These are phyloP conservation scores for Epinephelus awoara DNA, from an alignment of 2,797 vertebrate species.

Conservation along the genomic window DNA sequence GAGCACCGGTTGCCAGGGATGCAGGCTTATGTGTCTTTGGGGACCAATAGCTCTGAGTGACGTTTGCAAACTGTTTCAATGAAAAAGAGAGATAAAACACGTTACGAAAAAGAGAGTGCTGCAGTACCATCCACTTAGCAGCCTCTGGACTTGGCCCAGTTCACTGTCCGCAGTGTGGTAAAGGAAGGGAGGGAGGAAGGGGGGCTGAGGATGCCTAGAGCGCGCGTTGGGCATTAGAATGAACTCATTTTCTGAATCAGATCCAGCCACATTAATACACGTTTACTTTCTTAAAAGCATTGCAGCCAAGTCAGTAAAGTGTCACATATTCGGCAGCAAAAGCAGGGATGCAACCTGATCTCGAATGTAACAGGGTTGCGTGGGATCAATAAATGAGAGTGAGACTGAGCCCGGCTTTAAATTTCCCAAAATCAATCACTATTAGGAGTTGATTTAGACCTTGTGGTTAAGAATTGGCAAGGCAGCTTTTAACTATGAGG, in stretches of 20 bases:
- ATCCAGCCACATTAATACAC: conserved; percentile 71
- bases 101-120: conserved; percentile 70
- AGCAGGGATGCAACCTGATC: conserved; percentile 69
- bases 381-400: conserved; percentile 75
- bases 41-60: conserved; percentile 76
- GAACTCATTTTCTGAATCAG: conserved; percentile 66
- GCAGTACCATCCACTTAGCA: conserved; percentile 81
- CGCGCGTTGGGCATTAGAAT: conserved; percentile 53
- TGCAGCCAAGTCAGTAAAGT: conserved; percentile 42
- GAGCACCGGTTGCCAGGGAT: conserved; percentile 53
- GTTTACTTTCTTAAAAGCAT: conserved; percentile 66
- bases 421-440: conserved; percentile 82
- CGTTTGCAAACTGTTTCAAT: conserved; percentile 70
- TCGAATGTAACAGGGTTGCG: conserved; percentile 54
- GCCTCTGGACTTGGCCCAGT: conserved; percentile 78
- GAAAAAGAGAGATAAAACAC: conserved; percentile 74
- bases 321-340: conserved; percentile 57
- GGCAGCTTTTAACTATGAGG: conserved; percentile 75
- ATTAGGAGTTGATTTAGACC: conserved; percentile 76
- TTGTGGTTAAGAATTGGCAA: conserved; percentile 65
- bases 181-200: background rate
- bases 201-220: conserved; percentile 47
- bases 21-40: conserved; percentile 60
- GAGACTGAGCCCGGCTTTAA: conserved; percentile 74
- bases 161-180: conserved; percentile 69